These are phyloP conservation scores for Nomada goodeniana DNA, from an alignment of 2,888 invertebrate species.

Conservation along the genomic window DNA sequence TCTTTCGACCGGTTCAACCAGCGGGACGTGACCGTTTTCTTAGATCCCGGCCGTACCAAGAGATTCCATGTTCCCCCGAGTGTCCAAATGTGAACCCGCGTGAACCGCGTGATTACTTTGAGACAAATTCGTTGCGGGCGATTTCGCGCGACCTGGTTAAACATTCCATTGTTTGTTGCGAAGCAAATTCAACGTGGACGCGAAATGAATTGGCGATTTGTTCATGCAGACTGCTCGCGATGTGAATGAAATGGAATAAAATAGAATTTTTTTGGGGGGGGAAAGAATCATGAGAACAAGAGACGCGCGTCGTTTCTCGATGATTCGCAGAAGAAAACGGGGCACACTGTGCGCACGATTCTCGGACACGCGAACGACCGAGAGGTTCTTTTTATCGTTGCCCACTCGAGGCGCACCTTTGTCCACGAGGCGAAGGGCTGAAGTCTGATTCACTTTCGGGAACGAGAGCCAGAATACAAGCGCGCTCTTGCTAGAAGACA, in stretches of 20 bases:
- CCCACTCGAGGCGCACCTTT: not conserved
- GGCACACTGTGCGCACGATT: slow-evolving; percentile 14
- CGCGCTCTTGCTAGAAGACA: slow-evolving; percentile 56
- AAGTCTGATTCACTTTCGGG: slow-evolving; percentile 20
- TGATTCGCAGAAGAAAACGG: slow-evolving; percentile 1
- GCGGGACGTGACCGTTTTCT: not conserved
- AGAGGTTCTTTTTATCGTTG: not conserved
- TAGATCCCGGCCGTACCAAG: not conserved
- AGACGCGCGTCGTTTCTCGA: slow-evolving; percentile 35
- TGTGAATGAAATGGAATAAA: no score
- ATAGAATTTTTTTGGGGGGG: no score
- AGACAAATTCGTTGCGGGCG: no score
- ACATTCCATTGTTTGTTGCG: no score
- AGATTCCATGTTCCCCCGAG: not conserved
- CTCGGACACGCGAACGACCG: not conserved
- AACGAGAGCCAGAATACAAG: slow-evolving; percentile 28
- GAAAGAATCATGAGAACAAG: not conserved
- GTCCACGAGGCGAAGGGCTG: slow-evolving; percentile 7
- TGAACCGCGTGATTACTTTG: not conserved
- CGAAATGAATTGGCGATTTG: no score
- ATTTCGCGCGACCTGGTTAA: no score
- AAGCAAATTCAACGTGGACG: no score
- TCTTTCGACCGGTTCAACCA: not conserved
- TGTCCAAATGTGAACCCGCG: not conserved
- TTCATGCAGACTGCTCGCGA: no score